Base-by-base conservation (phyloP, 2,113 vertebrate genomes). In the Stigmatopora argus region DNA sequence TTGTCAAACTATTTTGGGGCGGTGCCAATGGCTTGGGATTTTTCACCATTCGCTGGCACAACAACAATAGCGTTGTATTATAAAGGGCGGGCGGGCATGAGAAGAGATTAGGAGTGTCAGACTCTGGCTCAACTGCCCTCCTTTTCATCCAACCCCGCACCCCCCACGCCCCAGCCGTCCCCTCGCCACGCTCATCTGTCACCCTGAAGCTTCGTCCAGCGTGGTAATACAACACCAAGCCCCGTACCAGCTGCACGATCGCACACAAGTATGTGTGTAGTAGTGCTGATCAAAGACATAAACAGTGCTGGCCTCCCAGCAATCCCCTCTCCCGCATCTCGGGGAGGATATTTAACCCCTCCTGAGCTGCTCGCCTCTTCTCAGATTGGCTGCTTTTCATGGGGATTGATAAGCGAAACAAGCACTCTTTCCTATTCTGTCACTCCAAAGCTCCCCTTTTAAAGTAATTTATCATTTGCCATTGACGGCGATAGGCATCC, bases 51-150 rank as follows among this genome's bases (percentile, higher is more conserved):
- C 15, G 46, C 5, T 13, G 46, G 77, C 51, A 85, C 58, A 13
- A 61, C 38, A 61, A 61, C 38, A 86, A 86, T 79, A 75, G 74
- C 70, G 64, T 64, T 56, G 12, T 17, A 56, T 31, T 31, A 56
- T 31, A 31, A 31, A 31, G 26, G 26, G 53, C 51, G 79, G 84
- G 83, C 82, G 72, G 82, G 78, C 64, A 79, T 69, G 75, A 80
- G 74, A 76, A 77, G 47, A 10, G 66, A 82, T 87, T 71, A 31
- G 65, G 72, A 81, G 79, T 86, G 83, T 88, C 79, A 87, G 79
- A 81, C 69, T 0, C 77, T 66, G 78, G 79, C 70, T 83, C 83
- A 76, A 83, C 74, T 78, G 74, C 66, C 68, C 14, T 31, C 23
- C 26, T 31, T 56, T 51, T 51, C 72, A 77, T 57, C 64, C 59